phyloP scores from a whole-genome alignment of 1,140 invertebrate species.

The Tetraneura akinire region DNA sequence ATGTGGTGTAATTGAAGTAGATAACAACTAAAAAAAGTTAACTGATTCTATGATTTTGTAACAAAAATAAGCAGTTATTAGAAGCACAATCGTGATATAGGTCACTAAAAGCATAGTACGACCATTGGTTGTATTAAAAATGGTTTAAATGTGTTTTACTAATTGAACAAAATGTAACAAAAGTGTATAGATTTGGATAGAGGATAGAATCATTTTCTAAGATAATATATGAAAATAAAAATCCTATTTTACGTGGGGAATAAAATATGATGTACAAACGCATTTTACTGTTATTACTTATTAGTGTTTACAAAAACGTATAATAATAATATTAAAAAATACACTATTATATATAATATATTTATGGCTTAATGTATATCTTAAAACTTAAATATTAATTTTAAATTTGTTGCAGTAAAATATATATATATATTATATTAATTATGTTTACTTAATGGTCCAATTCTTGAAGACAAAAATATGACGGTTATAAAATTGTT shows the following conservation, averaged over 20 bases:
- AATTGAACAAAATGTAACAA: slow-evolving; percentile 14
- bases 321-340: too few species aligned
- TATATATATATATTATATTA: background rate
- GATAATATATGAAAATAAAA: background rate
- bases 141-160: slow-evolving; percentile 25
- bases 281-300: slow-evolving; percentile 11
- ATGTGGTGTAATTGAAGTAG: background rate
- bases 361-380: background rate
- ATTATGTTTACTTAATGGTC: background rate
- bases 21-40: slow-evolving; percentile 3
- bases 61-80: slow-evolving; percentile 37
- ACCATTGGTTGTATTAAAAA: slow-evolving; percentile 39
- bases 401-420: background rate
- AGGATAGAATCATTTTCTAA: background rate
- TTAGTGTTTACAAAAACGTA: too few species aligned
- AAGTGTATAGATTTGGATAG: too few species aligned
- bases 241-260: background rate
- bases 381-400: background rate
- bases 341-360: background rate
- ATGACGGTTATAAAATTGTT: background rate
- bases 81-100: slow-evolving; percentile 44
- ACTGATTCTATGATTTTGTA: slow-evolving; percentile 20
- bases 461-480: background rate
- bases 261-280: slow-evolving; percentile 31
- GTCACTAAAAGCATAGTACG: slow-evolving; percentile 47